These are phyloP conservation scores for Leptoteleia sp. DNA, from an alignment of 1,140 invertebrate species.

Conservation along the genomic window DNA sequence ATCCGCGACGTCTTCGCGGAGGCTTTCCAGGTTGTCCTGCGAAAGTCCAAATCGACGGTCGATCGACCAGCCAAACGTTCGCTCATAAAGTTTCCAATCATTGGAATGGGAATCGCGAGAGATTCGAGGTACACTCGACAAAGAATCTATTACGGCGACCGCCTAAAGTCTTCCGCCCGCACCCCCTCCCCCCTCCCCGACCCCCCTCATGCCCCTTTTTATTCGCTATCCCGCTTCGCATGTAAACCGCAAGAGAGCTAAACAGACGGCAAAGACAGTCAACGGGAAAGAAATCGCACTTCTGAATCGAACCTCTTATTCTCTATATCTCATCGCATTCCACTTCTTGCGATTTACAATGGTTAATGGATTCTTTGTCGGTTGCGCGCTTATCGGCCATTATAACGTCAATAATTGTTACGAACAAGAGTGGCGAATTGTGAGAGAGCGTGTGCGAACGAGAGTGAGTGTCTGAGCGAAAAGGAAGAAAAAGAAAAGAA, in stretches of 20 bases:
- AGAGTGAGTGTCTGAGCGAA: too few species aligned
- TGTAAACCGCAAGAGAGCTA: slow-evolving; percentile 63
- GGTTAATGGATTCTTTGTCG: too few species aligned
- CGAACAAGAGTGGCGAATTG: too few species aligned
- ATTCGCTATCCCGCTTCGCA: slow-evolving; percentile 45
- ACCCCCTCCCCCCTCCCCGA: too few species aligned
- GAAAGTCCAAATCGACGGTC: slow-evolving; percentile 17
- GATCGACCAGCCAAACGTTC: slow-evolving; percentile 40
- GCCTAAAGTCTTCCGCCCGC: slow-evolving; percentile 54
- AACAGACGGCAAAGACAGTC: slow-evolving; percentile 25
- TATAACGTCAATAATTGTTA: too few species aligned
- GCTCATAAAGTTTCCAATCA: slow-evolving; percentile 31
- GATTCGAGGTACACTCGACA: slow-evolving; percentile 60
- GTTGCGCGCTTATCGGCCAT: too few species aligned
- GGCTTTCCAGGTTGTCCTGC: neutral
- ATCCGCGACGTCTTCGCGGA: neutral
- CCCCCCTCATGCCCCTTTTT: too few species aligned
- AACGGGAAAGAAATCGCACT: slow-evolving; percentile 25
- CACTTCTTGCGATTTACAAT: too few species aligned
- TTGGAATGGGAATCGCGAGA: slow-evolving; percentile 41
- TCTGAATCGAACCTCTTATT: slow-evolving; percentile 32
- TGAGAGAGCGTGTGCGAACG: too few species aligned
- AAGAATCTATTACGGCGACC: slow-evolving; percentile 60
- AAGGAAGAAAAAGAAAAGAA: too few species aligned
- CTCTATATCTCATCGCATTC: slow-evolving; percentile 51